phyloP scores from a whole-genome alignment of 2,113 vertebrate species.

The Corynorhinus townsendii region DNA sequence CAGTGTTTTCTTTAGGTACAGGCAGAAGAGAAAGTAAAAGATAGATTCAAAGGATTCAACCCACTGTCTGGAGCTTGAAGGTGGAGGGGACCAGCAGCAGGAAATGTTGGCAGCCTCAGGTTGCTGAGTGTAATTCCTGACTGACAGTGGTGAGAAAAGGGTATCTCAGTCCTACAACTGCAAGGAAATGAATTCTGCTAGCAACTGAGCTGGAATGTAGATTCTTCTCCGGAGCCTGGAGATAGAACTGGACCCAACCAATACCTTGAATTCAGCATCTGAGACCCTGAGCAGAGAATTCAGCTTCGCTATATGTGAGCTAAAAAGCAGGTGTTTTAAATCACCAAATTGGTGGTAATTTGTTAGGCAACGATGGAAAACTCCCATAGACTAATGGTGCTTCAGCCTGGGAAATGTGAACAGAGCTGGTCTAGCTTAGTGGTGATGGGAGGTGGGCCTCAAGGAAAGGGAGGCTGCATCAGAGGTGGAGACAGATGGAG shows the following conservation, averaged over 20 bases:
- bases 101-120: neutral
- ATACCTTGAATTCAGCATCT: neutral
- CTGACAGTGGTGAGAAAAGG: neutral
- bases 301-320: neutral
- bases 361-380: neutral
- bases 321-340: neutral
- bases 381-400: neutral
- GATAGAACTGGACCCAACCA: neutral
- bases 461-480: neutral
- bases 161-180: neutral
- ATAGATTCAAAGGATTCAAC: neutral
- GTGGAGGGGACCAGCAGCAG: neutral
- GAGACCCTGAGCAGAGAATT: neutral
- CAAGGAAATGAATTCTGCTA: neutral
- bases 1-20: neutral
- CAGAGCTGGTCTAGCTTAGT: neutral
- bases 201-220: neutral
- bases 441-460: too few relatives aligned
- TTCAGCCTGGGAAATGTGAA: rapidly evolving
- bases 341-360: neutral
- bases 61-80: neutral
- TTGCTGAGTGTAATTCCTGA: neutral
- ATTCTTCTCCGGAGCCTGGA: neutral
- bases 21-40: neutral
- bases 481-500: rapidly evolving